A percentile compares a stretch with the other conserved stretches of the same genome.
Evolutionary conservation across 2,797 vertebrate genomes (phyloP).

Genomic region (Sarcoramphus papa): DNA sequence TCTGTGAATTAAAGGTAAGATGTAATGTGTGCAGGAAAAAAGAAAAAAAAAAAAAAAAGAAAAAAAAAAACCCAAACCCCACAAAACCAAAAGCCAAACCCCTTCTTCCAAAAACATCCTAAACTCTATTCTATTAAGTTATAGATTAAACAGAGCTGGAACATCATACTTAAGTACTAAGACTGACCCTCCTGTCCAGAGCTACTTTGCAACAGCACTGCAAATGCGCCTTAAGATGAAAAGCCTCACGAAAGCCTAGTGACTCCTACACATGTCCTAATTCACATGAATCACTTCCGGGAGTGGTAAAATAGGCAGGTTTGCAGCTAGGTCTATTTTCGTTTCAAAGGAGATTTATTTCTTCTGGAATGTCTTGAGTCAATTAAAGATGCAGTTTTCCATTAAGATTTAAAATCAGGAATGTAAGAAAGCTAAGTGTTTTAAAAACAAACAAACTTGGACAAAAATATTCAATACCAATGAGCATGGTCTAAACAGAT

Average conservation of each 20-base stretch:
- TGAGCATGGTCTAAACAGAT: neutral
- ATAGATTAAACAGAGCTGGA: constrained; percentile 3
- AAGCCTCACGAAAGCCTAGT: constrained; percentile 2
- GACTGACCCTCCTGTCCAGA: neutral
- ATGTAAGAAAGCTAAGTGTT: neutral
- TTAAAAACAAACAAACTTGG: neutral
- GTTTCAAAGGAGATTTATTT: constrained; percentile 2
- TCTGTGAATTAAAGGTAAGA: constrained; percentile 76
- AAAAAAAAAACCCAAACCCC: neutral
- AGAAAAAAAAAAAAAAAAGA: neutral
- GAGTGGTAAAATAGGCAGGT: neutral
- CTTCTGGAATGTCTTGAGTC: neutral
- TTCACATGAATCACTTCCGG: constrained; percentile 34
- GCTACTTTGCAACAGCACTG: neutral
- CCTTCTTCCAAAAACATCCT: neutral
- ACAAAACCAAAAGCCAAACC: fast-evolving
- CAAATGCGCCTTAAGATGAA: constrained; percentile 39
- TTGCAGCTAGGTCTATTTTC: neutral
- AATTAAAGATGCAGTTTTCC: neutral
- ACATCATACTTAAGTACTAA: neutral
- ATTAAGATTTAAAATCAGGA: neutral
- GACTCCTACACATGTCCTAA: constrained; percentile 18
- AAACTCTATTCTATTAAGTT: neutral
- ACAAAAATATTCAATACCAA: neutral
- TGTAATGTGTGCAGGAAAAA: neutral